A percentile compares a stretch with the other conserved stretches of the same genome.
Evolutionary conservation across 2,113 vertebrate species (phyloP).

Genomic region (Nothoprocta pentlandii): DNA sequence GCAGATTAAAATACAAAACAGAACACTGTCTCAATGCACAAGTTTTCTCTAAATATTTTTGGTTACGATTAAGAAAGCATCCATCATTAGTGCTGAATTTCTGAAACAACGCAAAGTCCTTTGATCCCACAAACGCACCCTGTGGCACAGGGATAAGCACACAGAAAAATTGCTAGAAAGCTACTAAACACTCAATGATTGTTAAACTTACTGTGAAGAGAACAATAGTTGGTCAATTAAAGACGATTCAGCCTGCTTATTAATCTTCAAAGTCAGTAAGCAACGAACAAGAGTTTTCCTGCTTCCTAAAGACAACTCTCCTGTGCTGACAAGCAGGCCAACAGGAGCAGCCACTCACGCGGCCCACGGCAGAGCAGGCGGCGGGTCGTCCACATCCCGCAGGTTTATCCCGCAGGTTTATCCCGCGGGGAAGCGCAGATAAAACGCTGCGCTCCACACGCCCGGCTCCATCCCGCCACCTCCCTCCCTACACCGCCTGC

Average conservation of each 20-base stretch:
- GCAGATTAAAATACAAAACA: neutral
- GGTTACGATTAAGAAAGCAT: neutral
- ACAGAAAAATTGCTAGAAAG: neutral
- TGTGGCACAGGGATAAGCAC: neutral
- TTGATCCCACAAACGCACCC: neutral
- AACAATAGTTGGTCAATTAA: constrained; percentile 18
- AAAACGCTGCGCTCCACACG: neutral
- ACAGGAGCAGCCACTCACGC: neutral
- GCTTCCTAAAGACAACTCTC: constrained; percentile 34
- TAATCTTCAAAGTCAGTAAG: constrained; percentile 40
- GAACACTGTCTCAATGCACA: neutral
- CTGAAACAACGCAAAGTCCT: neutral
- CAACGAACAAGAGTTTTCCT: neutral
- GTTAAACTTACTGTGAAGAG: neutral
- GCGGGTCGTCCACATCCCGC: neutral
- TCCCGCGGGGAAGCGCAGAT: neutral
- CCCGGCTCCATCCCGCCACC: neutral
- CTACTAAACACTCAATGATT: neutral
- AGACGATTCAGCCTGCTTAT: neutral
- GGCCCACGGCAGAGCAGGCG: neutral
- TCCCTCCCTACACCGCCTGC: neutral
- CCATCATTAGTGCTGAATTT: neutral
- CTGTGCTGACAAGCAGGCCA: neutral
- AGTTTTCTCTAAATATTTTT: neutral
- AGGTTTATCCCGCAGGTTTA: too few species aligned